phyloP scores from a whole-genome alignment of 1,140 invertebrate species.

The Proales similis region DNA sequence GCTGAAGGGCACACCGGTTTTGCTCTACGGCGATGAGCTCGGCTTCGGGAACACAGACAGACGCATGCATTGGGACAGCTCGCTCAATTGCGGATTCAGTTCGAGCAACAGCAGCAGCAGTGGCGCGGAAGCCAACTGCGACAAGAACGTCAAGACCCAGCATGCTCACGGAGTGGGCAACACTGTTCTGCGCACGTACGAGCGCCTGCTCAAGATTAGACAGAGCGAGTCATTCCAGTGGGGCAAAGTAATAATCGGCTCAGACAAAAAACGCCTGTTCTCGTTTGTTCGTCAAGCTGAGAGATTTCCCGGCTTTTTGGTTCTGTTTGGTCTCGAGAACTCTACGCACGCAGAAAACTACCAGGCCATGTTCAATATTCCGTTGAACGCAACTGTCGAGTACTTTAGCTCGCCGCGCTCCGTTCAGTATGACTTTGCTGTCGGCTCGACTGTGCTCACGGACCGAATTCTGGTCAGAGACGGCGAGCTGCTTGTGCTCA shows the following conservation, averaged over 20 bases:
- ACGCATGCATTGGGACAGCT: slow-evolving; percentile 16
- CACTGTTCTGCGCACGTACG: background rate
- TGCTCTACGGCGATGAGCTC: slow-evolving; percentile 33
- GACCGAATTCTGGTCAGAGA: background rate
- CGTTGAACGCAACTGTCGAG: too few relatives aligned
- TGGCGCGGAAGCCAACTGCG: background rate
- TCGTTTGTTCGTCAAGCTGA: slow-evolving; percentile 25
- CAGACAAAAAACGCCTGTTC: background rate
- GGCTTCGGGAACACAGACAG: background rate
- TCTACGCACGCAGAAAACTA: background rate
- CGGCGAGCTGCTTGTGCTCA: background rate
- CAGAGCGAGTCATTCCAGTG: slow-evolving; percentile 17
- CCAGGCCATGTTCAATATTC: background rate
- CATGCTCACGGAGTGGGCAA: background rate
- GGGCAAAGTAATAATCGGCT: background rate
- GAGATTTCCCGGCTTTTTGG: slow-evolving; percentile 23
- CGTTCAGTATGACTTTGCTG: slow-evolving; percentile 4
- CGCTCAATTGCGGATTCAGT: slow-evolving; percentile 4
- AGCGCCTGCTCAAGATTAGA: slow-evolving; percentile 10
- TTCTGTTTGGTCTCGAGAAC: background rate
- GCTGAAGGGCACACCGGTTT: slow-evolving; percentile 13
- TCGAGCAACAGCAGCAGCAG: background rate
- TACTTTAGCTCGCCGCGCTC: background rate
- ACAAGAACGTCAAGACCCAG: background rate
- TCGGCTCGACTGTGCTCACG: background rate